phyloP scores from a whole-genome alignment of 1,140 invertebrate species.

The Carcinoscorpius rotundicauda region DNA sequence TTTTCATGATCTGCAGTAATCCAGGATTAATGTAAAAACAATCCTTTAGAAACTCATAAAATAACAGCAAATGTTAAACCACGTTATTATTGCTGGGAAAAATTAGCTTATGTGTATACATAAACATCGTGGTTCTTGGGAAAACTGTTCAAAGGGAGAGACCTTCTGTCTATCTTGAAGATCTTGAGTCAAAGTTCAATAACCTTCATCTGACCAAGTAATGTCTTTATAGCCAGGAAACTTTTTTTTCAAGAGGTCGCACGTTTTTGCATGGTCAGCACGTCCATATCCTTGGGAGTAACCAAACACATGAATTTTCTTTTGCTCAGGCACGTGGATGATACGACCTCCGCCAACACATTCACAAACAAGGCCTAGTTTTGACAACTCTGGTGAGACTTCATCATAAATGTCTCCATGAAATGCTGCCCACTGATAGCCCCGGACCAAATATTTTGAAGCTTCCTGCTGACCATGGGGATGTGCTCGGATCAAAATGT shows the following conservation, averaged over 20 bases:
- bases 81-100: no score
- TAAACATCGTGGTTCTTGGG: no score
- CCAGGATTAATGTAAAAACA: no score
- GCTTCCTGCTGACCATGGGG: slow-evolving; percentile 34
- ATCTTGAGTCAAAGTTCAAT: slow-evolving; percentile 38
- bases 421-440: slow-evolving; percentile 51
- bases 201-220: slow-evolving; percentile 67
- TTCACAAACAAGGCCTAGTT: slow-evolving; percentile 47
- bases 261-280: slow-evolving; percentile 65
- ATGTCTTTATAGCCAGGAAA: slow-evolving; percentile 57
- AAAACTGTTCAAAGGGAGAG: no score
- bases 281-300: slow-evolving; percentile 76
- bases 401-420: slow-evolving; percentile 65
- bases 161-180: no score
- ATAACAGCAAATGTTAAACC: no score
- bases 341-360: slow-evolving; percentile 76
- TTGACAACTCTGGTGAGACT: slow-evolving; percentile 38
- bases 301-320: slow-evolving; percentile 68
- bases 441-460: slow-evolving; percentile 56
- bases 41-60: no score
- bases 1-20: no score
- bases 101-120: no score
- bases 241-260: slow-evolving; percentile 54
- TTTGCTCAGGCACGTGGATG: slow-evolving; percentile 53
- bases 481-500: slow-evolving; percentile 64